phyloP scores from a whole-genome alignment of 2,888 invertebrate species.

The Rambutsinella grinnellia region DNA sequence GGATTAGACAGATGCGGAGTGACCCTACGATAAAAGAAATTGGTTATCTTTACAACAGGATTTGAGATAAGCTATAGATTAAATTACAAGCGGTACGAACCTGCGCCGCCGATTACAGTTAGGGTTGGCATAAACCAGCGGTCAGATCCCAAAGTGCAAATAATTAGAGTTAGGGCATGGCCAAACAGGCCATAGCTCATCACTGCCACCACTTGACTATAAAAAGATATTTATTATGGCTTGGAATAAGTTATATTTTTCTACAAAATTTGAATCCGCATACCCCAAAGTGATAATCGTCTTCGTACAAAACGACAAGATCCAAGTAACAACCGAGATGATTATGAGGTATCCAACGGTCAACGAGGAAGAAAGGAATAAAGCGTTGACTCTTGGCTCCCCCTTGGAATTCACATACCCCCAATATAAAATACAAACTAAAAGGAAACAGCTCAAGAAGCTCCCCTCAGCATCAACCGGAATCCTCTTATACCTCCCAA shows the following conservation, averaged over 20 bases:
- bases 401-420: constrained; percentile 57
- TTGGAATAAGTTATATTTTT: not conserved
- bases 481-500: constrained; percentile 60
- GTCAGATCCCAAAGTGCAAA: constrained; percentile 70
- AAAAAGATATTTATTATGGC: not conserved
- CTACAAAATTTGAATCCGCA: not conserved
- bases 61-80: no score
- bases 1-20: constrained; percentile 70
- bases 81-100: constrained; percentile 17
- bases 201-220: constrained; percentile 69
- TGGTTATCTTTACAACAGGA: no score
- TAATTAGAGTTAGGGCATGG: constrained; percentile 70
- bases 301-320: constrained; percentile 61
- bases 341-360: constrained; percentile 59
- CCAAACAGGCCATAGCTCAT: constrained; percentile 72
- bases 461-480: constrained; percentile 63
- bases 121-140: constrained; percentile 71
- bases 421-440: constrained; percentile 61
- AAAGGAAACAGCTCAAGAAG: constrained; percentile 61
- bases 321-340: constrained; percentile 51
- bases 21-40: constrained; percentile 66
- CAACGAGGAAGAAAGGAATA: constrained; percentile 52
- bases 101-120: constrained; percentile 70
- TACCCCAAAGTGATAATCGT: constrained; percentile 63
- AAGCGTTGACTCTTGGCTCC: constrained; percentile 41